Evolutionary conservation across 1,140 invertebrate genomes (phyloP), one percentile per base, ranked within the genome.

Genomic region (Marisa cornuarietis): DNA sequence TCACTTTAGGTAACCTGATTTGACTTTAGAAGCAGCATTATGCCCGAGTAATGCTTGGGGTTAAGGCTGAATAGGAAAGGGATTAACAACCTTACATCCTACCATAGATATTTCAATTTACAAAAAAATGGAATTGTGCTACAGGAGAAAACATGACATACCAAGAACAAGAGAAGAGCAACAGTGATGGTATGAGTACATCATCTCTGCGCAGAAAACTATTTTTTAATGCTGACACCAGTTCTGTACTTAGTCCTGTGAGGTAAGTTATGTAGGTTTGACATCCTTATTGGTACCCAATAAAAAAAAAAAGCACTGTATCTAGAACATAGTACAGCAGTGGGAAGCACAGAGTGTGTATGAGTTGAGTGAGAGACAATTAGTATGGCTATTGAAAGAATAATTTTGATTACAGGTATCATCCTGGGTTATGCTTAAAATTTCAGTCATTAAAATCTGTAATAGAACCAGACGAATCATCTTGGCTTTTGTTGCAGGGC

Each of bases 151-250:
- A 86, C 79, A 84, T 87, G 84, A 86, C 83, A 0, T 81, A 84
- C 79, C 76, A 83, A 13, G 76, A 74, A 42, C 74, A 65, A 24
- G 83, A 85, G 42, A 76, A 69, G 14, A 82, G 79, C 20, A 76
- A 65, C 22, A 63, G 58, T 9, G 74, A 76, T 63, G 82, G 82
- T 49, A 79, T 90, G 26, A 89, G 87, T 72, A 86, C 85, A 22
- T 88, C 87, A 18, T 88, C 88, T 10, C 83, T 90, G 22, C 77
- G 88, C 26, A 79, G 88, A n/a, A 90, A 88, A 75, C 80, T 90
- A 13, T 89, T 90, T 79, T 87, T 87, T 74, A 84, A 89, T 63
- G 84, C 84, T 54, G 87, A 88, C 71, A 82, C 81, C 22, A 84
- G 83, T 74, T 71, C 85, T n/a, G 81, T 85, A 24, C 65, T 83